phyloP scores from a whole-genome alignment of 92 coral and sea anemone species.

The Nematostella vectensis region DNA sequence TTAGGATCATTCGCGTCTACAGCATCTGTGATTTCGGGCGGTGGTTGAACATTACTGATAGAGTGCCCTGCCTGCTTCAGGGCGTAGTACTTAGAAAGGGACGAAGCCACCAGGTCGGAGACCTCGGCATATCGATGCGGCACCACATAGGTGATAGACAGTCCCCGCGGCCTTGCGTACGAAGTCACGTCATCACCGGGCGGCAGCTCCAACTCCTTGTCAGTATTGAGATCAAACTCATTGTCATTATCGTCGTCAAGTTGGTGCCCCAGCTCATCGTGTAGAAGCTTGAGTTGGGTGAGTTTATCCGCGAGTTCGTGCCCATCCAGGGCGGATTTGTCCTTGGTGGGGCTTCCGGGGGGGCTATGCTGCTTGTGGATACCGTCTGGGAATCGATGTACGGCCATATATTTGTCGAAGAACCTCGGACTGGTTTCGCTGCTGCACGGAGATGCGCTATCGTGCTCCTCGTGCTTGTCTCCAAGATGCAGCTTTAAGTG shows the following conservation, averaged over 20 bases:
- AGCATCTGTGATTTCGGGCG: conserved; percentile 47
- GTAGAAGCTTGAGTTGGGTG: conserved; percentile 44
- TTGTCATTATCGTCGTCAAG: conserved; percentile 37
- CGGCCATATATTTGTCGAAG: conserved; percentile 41
- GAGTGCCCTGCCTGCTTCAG: conserved; percentile 54
- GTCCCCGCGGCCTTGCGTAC: conserved; percentile 50
- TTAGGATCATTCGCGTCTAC: conserved; percentile 58
- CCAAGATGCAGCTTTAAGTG: conserved; percentile 1
- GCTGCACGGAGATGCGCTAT: background rate
- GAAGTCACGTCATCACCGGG: conserved; percentile 41
- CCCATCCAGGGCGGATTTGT: conserved; percentile 40
- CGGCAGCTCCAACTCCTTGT: conserved; percentile 41
- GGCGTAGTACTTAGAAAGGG: conserved; percentile 45
- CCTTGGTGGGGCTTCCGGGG: conserved; percentile 76
- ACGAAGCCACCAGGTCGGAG: conserved; percentile 46
- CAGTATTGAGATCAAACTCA: conserved; percentile 42
- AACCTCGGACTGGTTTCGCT: conserved; percentile 19
- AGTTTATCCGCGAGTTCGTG: conserved; percentile 56
- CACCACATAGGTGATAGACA: conserved; percentile 71
- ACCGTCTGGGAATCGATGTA: conserved; percentile 62
- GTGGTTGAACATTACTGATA: conserved; percentile 45
- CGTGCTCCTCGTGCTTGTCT: conserved; percentile 1
- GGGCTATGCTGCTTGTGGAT: conserved; percentile 57
- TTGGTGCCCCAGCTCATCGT: conserved; percentile 46
- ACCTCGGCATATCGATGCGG: conserved; percentile 75